phyloP scores from a whole-genome alignment of 2,113 vertebrate species.

The Zingel zingel region DNA sequence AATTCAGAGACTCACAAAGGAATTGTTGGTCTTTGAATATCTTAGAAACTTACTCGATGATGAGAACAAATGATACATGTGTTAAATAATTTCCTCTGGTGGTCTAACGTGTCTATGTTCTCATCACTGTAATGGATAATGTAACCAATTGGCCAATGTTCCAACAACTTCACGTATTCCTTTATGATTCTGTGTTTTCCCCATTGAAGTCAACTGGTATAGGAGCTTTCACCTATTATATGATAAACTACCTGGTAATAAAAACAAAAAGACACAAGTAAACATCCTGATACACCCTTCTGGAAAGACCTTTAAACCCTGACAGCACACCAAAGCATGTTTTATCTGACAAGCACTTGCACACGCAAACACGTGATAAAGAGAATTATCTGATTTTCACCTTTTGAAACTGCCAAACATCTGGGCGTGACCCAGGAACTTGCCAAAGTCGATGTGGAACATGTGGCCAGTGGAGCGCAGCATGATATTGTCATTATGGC shows the following conservation, averaged over 20 bases:
- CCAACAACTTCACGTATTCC: not conserved
- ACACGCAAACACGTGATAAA: no score
- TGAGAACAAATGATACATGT: not conserved
- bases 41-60: not conserved
- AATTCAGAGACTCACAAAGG: not conserved
- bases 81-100: not conserved
- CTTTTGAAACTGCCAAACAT: conserved; percentile 99
- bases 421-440: conserved; percentile 97
- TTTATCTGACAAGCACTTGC: not conserved
- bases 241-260: not conserved
- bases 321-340: not conserved
- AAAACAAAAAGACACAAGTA: not conserved
- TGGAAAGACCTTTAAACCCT: conserved; percentile 8
- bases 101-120: not conserved
- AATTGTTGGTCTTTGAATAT: not conserved
- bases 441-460: conserved; percentile 99
- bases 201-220: not conserved
- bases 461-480: conserved; percentile 96
- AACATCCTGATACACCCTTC: not conserved
- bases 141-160: not conserved
- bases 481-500: conserved; percentile 99
- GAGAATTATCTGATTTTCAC: conserved; percentile 68
- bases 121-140: not conserved
- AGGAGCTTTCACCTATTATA: not conserved
- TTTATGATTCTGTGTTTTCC: not conserved